Evolutionary conservation across 2,888 invertebrate species (phyloP), one percentile per base, ranked within the genome.

Genomic region (Gastrophysa polygoni): DNA sequence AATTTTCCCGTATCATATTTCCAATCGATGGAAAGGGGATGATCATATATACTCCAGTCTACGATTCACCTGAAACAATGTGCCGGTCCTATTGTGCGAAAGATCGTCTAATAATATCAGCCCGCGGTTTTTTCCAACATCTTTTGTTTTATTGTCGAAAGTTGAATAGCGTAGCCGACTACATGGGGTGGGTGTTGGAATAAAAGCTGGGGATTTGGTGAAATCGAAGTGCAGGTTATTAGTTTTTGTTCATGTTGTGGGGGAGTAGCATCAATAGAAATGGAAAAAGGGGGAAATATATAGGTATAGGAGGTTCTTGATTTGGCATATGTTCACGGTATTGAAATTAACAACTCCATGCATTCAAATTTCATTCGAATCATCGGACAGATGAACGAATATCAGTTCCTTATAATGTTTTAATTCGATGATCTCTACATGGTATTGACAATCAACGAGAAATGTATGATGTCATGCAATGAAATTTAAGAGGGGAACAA

Each of bases 61-160:
- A n/a, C 38, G 2, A 38, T 38, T 4, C 38, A 32, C 29, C 29
- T 32, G 29, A 32, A 32, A 56, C 61, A 61, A 61, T 61, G 57
- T 54, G 57, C 61, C 21, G 8, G 43, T 4, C 52, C 61, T 57
- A 61, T 61, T 61, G 61, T 61, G 49, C 51, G n/a, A 24, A 52
- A 61, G 59, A 60, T 60, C 43, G 50, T 51, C 52, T 60, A 59
- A 57, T 49, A 60, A 59, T 61, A 59, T 54, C 62, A 44, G 38
- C 11, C 6, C 38, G 38, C 38, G 38, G 38, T 38, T 38, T 38
- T 38, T 38, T 14, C 38, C 1, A 38, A 38, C 38, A 14, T 38
- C 38, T 38, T 38, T 38, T 38, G 38, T 38, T 14, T n/a, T n/a
- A 38, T 38, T 38, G 38, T 38, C 7, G 38, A 3, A 38, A 38